Conservation (phyloP, 2,797 vertebrate genomes). For the Capromys pilorides region DNA sequence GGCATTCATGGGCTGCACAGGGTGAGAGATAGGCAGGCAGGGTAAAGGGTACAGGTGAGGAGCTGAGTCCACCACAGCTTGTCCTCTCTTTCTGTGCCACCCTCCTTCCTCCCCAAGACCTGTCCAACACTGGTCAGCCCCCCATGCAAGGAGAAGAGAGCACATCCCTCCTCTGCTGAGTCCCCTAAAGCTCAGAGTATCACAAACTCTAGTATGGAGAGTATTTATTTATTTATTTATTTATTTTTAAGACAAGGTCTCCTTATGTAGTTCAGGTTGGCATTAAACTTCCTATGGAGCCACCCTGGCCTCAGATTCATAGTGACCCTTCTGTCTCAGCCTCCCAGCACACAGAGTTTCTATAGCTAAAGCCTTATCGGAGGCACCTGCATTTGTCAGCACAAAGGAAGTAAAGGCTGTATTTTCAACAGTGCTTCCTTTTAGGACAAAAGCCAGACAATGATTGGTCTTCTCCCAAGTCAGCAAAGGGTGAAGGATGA, state of each 20-base stretch:
- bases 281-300: neutral
- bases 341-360: neutral
- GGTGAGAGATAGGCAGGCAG: neutral
- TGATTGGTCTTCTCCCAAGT: neutral
- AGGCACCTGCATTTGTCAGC: neutral
- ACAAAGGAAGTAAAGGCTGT: neutral
- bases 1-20: slow-evolving; percentile 88
- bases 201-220: neutral
- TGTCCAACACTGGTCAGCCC: neutral
- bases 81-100: neutral
- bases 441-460: neutral
- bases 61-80: neutral
- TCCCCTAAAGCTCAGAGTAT: neutral
- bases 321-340: neutral
- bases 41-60: neutral
- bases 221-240: neutral
- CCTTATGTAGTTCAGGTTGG: neutral
- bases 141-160: neutral
- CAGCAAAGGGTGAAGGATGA: neutral
- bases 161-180: neutral
- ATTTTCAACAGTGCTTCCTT: neutral
- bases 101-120: neutral
- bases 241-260: neutral
- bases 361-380: neutral
- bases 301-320: neutral